Percentiles rank a stretch among this genome's conserved stretches.
These are phyloP conservation scores for Amaurobius ferox DNA, from an alignment of 2,888 invertebrate species.

Conservation along the genomic window DNA sequence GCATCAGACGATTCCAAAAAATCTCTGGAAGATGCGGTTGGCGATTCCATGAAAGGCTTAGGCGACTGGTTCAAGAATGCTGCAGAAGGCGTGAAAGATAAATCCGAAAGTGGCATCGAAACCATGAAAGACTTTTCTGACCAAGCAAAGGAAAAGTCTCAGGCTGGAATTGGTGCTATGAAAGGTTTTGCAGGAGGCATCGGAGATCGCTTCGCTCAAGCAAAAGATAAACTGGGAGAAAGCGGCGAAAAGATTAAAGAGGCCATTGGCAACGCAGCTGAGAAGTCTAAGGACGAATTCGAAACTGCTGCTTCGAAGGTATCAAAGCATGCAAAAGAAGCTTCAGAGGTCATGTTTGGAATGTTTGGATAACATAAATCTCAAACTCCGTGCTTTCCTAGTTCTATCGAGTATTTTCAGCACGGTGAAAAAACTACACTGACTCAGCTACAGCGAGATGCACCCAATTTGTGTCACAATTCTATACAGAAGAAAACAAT, in stretches of 20 bases:
- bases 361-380: conserved; percentile 30
- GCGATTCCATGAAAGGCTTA: conserved; percentile 34
- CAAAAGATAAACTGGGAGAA: conserved; percentile 38
- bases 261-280: conserved; percentile 23
- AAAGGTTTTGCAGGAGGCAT: conserved; percentile 33
- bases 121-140: conserved; percentile 8
- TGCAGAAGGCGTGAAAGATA: conserved; percentile 35
- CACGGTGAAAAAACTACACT: too few relatives aligned
- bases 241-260: conserved; percentile 45
- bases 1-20: background rate
- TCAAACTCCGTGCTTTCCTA: too few relatives aligned
- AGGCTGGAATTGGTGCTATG: conserved; percentile 14
- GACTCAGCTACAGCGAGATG: too few relatives aligned
- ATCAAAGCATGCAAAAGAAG: conserved; percentile 32
- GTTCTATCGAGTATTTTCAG: too few relatives aligned
- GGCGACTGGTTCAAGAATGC: conserved; percentile 31
- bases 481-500: too few relatives aligned
- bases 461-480: too few relatives aligned
- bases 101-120: conserved; percentile 18
- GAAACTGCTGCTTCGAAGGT: conserved; percentile 53
- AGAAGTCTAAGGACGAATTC: conserved; percentile 45
- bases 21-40: conserved; percentile 1
- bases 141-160: conserved; percentile 35
- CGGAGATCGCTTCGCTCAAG: conserved; percentile 25
- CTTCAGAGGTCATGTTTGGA: conserved; percentile 15